Percentiles rank a stretch among this genome's conserved stretches.
phyloP scores from a whole-genome alignment of 2,797 vertebrate genomes.

The Anabas testudineus region DNA sequence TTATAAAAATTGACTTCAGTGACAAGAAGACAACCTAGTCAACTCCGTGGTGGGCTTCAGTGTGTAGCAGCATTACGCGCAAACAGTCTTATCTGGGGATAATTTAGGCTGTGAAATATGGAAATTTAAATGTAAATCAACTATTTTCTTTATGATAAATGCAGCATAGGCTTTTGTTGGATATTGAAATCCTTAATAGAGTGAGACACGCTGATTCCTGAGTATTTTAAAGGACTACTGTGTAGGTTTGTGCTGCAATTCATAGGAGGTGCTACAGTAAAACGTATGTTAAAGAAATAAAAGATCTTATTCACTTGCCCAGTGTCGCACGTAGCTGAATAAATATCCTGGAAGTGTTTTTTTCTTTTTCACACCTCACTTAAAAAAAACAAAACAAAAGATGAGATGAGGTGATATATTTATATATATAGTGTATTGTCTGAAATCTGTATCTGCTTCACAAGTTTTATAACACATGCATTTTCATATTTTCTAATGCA shows the following conservation, averaged over 20 bases:
- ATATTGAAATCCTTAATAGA: neutral
- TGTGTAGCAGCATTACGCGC: neutral
- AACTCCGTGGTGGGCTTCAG: neutral
- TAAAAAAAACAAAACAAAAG: neutral
- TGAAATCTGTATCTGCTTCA: neutral
- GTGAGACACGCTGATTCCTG: neutral
- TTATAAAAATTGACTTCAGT: neutral
- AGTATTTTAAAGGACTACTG: neutral
- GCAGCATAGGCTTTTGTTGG: neutral
- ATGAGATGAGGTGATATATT: constrained; percentile 13
- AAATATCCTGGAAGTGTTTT: constrained; percentile 44
- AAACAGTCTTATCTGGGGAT: neutral
- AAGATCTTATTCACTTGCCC: neutral
- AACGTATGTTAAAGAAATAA: constrained; percentile 22
- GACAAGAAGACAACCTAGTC: neutral
- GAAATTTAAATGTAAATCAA: neutral
- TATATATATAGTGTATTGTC: too few species aligned
- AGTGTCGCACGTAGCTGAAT: constrained; percentile 6
- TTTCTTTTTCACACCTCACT: constrained; percentile 22
- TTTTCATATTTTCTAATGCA: constrained; percentile 31
- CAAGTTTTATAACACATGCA: constrained; percentile 27
- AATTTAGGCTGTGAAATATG: neutral
- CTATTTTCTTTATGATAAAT: neutral
- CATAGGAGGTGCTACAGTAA: constrained; percentile 24
- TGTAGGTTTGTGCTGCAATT: neutral